Evolutionary conservation across 2,113 vertebrate species (phyloP).

Genomic region (Podarcis raffonei): DNA sequence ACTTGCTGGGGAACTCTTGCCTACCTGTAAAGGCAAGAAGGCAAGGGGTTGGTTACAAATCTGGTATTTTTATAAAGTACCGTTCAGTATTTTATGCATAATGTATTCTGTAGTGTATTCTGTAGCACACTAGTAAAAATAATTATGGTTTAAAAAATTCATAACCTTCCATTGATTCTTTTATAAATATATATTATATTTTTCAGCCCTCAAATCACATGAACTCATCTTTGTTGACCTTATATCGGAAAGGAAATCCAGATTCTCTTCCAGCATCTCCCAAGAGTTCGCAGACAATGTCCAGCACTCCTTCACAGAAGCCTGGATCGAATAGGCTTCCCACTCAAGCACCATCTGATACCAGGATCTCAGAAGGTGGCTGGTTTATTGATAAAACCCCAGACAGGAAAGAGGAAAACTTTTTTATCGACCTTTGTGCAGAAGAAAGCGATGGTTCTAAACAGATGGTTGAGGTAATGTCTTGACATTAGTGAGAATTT

Average conservation of each 20-base stretch:
- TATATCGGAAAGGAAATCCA: slow-evolving; percentile 86
- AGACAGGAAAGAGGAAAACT: slow-evolving; percentile 56
- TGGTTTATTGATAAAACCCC: slow-evolving; percentile 88
- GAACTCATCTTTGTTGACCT: slow-evolving; percentile 89
- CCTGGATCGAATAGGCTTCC: slow-evolving; percentile 10
- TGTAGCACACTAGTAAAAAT: neutral
- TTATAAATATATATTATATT: slow-evolving; percentile 34
- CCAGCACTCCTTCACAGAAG: neutral
- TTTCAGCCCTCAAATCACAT: slow-evolving; percentile 86
- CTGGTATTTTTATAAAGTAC: neutral
- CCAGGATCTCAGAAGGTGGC: slow-evolving; percentile 70
- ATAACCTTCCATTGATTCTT: neutral
- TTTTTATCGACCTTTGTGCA: slow-evolving; percentile 83
- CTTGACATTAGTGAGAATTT: neutral
- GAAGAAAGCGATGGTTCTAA: slow-evolving; percentile 43
- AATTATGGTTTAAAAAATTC: neutral
- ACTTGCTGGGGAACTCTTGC: too few species aligned
- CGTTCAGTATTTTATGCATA: neutral
- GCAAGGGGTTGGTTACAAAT: too few species aligned
- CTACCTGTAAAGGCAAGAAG: too few species aligned
- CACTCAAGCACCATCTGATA: slow-evolving; percentile 32
- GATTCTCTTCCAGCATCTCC: slow-evolving; percentile 64
- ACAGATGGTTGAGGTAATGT: slow-evolving; percentile 64
- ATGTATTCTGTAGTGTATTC: too few species aligned
- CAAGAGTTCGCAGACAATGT: slow-evolving; percentile 53